Conservation (phyloP, 2,797 vertebrate genomes). For the Poecilia velifera region DNA sequence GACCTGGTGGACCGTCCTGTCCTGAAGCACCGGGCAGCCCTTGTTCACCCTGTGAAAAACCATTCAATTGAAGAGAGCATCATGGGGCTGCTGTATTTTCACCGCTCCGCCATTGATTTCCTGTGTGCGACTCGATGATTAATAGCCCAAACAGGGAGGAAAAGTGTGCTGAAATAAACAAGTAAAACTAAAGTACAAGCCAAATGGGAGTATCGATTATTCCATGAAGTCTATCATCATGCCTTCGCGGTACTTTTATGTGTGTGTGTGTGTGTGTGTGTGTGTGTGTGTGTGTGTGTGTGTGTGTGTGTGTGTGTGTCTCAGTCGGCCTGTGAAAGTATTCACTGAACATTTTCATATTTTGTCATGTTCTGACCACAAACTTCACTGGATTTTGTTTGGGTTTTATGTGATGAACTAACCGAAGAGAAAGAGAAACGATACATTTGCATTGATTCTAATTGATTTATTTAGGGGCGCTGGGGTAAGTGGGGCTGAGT, state of each 20-base stretch:
- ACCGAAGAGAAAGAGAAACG: not conserved
- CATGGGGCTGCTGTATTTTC: constrained; percentile 70
- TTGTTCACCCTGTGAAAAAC: constrained; percentile 91
- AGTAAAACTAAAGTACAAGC: constrained; percentile 64
- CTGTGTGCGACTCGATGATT: constrained; percentile 66
- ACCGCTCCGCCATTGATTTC: constrained; percentile 72
- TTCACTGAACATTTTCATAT: not conserved
- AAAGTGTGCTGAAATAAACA: constrained; percentile 73
- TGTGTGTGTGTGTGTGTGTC: constrained; percentile 19
- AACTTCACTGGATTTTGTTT: not conserved
- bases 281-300: constrained; percentile 33
- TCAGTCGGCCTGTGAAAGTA: not conserved
- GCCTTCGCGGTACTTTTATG: constrained; percentile 27
- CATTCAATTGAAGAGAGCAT: constrained; percentile 68
- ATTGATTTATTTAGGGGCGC: not conserved
- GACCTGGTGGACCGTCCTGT: constrained; percentile 93
- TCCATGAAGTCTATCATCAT: constrained; percentile 70
- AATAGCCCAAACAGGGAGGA: constrained; percentile 65
- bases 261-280: constrained; percentile 40
- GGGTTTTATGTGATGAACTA: not conserved
- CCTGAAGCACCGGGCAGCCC: constrained; percentile 90
- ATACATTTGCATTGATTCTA: not conserved
- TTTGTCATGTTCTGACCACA: not conserved
- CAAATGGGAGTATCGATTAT: constrained; percentile 76
- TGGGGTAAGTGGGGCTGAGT: not conserved